phyloP scores from a whole-genome alignment of 2,113 vertebrate genomes.

The Tachysurus vachellii region DNA sequence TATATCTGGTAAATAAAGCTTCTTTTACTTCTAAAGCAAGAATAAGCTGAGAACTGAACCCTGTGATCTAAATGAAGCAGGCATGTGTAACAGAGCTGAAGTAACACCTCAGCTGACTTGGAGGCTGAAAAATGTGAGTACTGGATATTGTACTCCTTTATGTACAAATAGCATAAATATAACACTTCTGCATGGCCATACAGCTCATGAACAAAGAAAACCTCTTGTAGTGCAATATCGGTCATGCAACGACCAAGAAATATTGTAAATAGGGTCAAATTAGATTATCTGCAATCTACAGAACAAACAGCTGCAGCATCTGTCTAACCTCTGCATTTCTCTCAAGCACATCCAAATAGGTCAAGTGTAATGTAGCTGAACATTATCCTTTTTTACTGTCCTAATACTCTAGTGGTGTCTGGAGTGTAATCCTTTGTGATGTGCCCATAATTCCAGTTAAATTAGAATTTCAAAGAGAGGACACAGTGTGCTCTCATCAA shows the following conservation, averaged over 20 bases:
- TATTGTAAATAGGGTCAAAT: neutral
- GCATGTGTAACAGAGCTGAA: conserved; percentile 15
- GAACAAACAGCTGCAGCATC: conserved; percentile 7
- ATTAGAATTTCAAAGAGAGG: conserved; percentile 11
- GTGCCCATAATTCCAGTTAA: conserved; percentile 1
- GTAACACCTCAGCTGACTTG: conserved; percentile 9
- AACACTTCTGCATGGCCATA: neutral
- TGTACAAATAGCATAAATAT: neutral
- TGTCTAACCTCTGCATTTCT: neutral
- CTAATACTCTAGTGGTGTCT: conserved; percentile 12
- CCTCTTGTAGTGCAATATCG: neutral
- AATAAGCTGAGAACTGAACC: neutral
- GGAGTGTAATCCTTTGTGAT: conserved; percentile 23
- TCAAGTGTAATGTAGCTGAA: conserved; percentile 8
- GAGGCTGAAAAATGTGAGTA: neutral
- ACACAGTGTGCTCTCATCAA: neutral
- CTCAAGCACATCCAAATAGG: neutral
- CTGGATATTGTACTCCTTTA: neutral
- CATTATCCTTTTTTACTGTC: conserved; percentile 6
- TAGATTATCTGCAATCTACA: neutral
- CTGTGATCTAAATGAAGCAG: conserved; percentile 10
- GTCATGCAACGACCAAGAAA: neutral
- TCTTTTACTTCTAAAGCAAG: neutral
- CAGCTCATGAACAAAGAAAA: neutral
- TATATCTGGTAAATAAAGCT: too few species aligned